phyloP scores from a whole-genome alignment of 2,797 vertebrate genomes.

The Ctenopoma multispine region DNA sequence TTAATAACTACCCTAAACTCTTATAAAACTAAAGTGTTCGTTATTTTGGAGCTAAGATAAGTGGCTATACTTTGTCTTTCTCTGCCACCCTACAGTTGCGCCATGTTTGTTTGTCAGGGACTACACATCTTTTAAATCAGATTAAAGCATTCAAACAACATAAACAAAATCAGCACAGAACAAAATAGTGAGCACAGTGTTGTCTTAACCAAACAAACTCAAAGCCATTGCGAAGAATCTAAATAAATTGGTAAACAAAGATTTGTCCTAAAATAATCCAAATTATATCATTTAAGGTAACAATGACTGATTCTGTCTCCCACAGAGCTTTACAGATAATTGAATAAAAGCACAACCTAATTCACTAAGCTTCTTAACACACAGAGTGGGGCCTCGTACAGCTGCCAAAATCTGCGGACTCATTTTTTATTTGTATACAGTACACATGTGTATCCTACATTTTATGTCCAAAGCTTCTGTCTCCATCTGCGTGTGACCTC shows the following conservation, averaged over 20 bases:
- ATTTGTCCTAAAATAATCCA: slow-evolving; percentile 9
- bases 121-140: no score
- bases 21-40: background rate
- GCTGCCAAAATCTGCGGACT: slow-evolving; percentile 47
- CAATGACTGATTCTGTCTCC: slow-evolving; percentile 52
- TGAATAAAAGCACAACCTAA: slow-evolving; percentile 71
- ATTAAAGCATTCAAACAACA: no score
- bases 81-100: no score
- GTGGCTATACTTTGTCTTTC: no score
- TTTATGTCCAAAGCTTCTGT: slow-evolving; percentile 43
- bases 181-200: background rate
- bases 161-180: no score
- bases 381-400: slow-evolving; percentile 21
- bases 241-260: slow-evolving; percentile 4
- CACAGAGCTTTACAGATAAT: slow-evolving; percentile 62
- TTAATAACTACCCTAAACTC: background rate
- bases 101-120: no score
- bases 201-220: background rate
- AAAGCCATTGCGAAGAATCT: background rate
- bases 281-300: slow-evolving; percentile 35
- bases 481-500: slow-evolving; percentile 74
- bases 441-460: slow-evolving; percentile 65
- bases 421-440: slow-evolving; percentile 67
- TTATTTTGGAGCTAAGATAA: background rate
- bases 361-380: slow-evolving; percentile 72